phyloP scores from a whole-genome alignment of 2,113 vertebrate species.

The Platichthys flesus region DNA sequence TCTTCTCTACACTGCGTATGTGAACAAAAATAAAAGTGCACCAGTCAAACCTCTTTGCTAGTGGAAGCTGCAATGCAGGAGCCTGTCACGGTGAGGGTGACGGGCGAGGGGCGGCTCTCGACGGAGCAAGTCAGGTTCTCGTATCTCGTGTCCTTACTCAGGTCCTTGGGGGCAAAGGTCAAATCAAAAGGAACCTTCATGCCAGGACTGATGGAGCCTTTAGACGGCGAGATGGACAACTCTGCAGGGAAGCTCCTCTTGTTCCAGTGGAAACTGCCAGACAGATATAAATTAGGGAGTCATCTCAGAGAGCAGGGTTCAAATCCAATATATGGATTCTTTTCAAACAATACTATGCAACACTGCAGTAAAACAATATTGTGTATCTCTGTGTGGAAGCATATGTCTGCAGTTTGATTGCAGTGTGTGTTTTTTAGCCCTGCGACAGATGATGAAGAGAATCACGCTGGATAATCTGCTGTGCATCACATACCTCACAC shows the following conservation, averaged over 20 bases:
- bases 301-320: background rate
- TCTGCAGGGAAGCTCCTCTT: conserved; percentile 77
- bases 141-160: conserved; percentile 77
- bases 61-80: conserved; percentile 79
- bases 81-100: conserved; percentile 85
- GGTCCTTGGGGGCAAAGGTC: conserved; percentile 82
- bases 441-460: too few species aligned
- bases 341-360: too few species aligned
- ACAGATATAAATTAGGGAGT: background rate
- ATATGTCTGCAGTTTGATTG: background rate
- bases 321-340: background rate
- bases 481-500: conserved; percentile 79
- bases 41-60: conserved; percentile 83
- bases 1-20: too few species aligned
- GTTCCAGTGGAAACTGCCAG: conserved; percentile 88
- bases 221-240: conserved; percentile 83
- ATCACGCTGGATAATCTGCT: background rate
- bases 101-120: conserved; percentile 71
- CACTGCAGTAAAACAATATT: too few species aligned
- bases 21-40: background rate
- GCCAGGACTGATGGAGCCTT: conserved; percentile 86
- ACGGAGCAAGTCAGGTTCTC: conserved; percentile 84
- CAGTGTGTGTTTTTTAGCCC: too few species aligned
- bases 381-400: background rate
- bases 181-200: conserved; percentile 83